phyloP scores from a whole-genome alignment of 2,888 invertebrate species.

The Crepidodera aurea region DNA sequence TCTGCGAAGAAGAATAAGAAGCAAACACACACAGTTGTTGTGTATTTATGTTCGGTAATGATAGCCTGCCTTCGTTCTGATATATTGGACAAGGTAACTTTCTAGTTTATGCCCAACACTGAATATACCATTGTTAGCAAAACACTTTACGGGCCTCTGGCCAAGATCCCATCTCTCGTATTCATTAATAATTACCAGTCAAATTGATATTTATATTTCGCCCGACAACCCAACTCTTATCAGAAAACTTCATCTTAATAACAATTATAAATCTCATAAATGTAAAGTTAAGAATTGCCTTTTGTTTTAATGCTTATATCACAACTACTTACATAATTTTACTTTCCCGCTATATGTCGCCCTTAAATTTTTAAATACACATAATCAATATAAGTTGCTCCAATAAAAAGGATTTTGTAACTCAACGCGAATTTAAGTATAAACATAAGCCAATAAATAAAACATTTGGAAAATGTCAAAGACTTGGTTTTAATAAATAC shows the following conservation, averaged over 20 bases:
- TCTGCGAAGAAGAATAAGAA: slow-evolving; percentile 29
- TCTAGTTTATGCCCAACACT: slow-evolving; percentile 55
- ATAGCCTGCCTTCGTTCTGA: slow-evolving; percentile 59
- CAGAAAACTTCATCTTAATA: slow-evolving; percentile 51
- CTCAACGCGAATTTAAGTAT: too few species aligned
- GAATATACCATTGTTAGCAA: slow-evolving; percentile 54
- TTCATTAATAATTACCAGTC: slow-evolving; percentile 48
- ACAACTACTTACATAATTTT: too few species aligned
- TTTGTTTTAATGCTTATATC: slow-evolving; percentile 17
- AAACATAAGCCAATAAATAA: too few species aligned
- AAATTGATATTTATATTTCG: slow-evolving; percentile 57
- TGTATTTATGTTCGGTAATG: slow-evolving; percentile 60
- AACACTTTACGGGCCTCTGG: slow-evolving; percentile 57
- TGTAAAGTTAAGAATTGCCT: slow-evolving; percentile 35
- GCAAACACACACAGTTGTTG: slow-evolving; percentile 46
- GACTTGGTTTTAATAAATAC: too few species aligned
- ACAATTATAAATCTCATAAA: slow-evolving; percentile 53
- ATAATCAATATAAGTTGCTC: too few species aligned
- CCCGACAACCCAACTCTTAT: slow-evolving; percentile 48
- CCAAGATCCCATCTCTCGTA: slow-evolving; percentile 54
- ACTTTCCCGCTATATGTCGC: too few species aligned
- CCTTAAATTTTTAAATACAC: too few species aligned
- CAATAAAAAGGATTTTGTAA: too few species aligned
- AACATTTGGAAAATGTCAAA: too few species aligned
- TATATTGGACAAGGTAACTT: slow-evolving; percentile 58